phyloP scores from a whole-genome alignment of 2,888 invertebrate genomes.

The Argyresthia albistria region DNA sequence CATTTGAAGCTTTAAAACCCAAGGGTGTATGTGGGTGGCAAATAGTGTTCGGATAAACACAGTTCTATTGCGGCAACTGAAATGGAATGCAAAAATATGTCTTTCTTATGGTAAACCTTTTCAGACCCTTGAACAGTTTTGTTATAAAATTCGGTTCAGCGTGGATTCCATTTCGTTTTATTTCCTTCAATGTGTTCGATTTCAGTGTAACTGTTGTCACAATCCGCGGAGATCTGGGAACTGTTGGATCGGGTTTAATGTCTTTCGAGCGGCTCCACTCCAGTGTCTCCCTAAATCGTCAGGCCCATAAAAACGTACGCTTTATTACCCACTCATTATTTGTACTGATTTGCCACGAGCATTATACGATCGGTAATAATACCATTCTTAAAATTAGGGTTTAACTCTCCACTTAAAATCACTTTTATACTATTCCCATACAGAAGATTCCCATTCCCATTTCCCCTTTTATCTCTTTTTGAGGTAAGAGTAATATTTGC shows the following conservation, averaged over 20 bases:
- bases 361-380: background rate
- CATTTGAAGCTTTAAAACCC: background rate
- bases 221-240: constrained; percentile 15
- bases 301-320: constrained; percentile 31
- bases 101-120: background rate
- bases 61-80: background rate
- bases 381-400: background rate
- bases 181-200: constrained; percentile 11
- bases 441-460: too few species aligned
- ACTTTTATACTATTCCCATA: background rate
- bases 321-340: constrained; percentile 33
- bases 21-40: background rate
- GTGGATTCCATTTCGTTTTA: constrained; percentile 28
- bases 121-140: constrained; percentile 6
- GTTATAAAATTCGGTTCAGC: constrained; percentile 13
- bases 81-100: background rate
- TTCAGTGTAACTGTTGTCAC: constrained; percentile 5
- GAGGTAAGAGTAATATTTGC: background rate
- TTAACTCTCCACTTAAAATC: background rate
- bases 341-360: constrained; percentile 15
- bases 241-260: constrained; percentile 37
- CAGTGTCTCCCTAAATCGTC: constrained; percentile 34
- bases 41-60: background rate
- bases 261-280: constrained; percentile 33
- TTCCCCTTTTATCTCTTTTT: background rate